These are phyloP conservation scores for Helobdella robusta DNA, from an alignment of 2,888 invertebrate species.

Conservation along the genomic window DNA sequence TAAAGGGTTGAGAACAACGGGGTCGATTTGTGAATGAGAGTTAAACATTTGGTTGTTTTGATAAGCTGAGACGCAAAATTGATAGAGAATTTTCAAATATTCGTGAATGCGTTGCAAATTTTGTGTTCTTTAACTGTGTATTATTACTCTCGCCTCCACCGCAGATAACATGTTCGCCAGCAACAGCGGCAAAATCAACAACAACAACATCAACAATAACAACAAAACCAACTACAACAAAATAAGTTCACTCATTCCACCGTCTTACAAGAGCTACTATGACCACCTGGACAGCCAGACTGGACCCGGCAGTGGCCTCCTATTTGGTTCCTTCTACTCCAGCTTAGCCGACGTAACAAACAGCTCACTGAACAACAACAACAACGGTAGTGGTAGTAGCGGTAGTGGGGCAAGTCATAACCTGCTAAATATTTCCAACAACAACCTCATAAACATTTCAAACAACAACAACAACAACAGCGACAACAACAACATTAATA, in stretches of 20 bases:
- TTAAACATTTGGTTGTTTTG: too few species aligned
- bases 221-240: slow-evolving; percentile 1
- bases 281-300: neutral
- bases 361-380: neutral
- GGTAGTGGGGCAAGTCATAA: neutral
- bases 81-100: too few species aligned
- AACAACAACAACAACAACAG: neutral
- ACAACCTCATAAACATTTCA: neutral
- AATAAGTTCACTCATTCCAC: slow-evolving; percentile 5
- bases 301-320: neutral
- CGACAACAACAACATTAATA: neutral
- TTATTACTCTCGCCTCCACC: too few species aligned
- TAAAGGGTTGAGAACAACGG: too few species aligned
- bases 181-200: slow-evolving; percentile 2
- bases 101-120: too few species aligned
- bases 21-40: too few species aligned
- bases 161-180: too few species aligned
- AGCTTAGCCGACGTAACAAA: slow-evolving; percentile 5
- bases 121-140: too few species aligned
- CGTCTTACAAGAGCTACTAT: slow-evolving; percentile 21
- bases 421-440: neutral
- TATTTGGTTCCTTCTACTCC: slow-evolving; percentile 22
- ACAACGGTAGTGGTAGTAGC: slow-evolving; percentile 2
- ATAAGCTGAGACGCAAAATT: too few species aligned
- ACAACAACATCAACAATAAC: slow-evolving; percentile 2